Percentiles rank a stretch among this genome's conserved stretches.
Evolutionary conservation across 2,797 vertebrate genomes (phyloP).

Genomic region (Neopelma chrysocephalum): DNA sequence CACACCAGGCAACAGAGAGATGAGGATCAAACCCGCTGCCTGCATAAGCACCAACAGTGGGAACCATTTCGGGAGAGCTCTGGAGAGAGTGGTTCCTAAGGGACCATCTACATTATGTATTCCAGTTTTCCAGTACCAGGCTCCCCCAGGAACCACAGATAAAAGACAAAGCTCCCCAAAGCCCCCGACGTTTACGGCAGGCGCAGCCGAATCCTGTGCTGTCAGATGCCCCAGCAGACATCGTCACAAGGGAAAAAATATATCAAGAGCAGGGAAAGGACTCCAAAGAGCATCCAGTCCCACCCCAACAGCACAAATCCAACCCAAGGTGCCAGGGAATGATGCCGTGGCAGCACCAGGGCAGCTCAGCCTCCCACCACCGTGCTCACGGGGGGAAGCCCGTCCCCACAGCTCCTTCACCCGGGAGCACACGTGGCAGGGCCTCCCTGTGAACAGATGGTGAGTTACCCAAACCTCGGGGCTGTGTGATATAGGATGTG

Average conservation of each 20-base stretch:
- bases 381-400: accelerated
- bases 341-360: background rate
- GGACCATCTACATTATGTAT: background rate
- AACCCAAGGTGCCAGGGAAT: background rate
- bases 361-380: accelerated
- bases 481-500: background rate
- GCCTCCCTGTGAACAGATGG: background rate
- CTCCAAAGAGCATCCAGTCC: background rate
- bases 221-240: background rate
- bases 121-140: background rate
- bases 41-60: accelerated
- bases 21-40: background rate
- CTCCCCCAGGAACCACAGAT: background rate
- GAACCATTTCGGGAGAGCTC: background rate
- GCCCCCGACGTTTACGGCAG: accelerated
- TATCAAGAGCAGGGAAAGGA: background rate
- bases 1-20: accelerated
- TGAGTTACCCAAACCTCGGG: background rate
- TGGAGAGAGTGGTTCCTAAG: background rate
- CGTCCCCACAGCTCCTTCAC: accelerated
- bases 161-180: background rate
- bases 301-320: background rate
- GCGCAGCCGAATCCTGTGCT: accelerated
- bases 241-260: no score
- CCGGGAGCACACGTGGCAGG: background rate